Conservation (phyloP, 2,797 vertebrate genomes). For the Acanthis flammea region DNA sequence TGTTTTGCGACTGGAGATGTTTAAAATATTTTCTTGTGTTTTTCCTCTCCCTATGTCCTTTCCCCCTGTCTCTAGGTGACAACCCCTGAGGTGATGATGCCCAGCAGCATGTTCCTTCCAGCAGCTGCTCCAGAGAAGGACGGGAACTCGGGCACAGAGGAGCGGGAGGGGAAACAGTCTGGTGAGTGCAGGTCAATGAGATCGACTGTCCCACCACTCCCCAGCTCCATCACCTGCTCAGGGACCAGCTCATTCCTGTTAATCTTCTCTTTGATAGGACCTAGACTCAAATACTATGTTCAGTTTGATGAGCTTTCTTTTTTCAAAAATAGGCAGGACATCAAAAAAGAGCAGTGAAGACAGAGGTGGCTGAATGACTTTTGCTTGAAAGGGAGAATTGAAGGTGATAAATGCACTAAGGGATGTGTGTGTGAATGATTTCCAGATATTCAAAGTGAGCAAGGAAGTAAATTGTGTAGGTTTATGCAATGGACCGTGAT, state of each 20-base stretch:
- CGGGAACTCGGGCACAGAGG: conserved; percentile 80
- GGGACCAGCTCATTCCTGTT: background rate
- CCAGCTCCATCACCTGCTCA: background rate
- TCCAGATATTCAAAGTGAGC: background rate
- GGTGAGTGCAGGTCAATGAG: conserved; percentile 78
- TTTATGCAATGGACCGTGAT: conserved; percentile 13
- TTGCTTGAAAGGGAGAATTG: conserved; percentile 30
- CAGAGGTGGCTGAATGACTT: background rate
- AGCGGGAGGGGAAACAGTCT: conserved; percentile 82
- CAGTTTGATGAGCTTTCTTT: background rate
- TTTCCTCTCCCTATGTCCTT: background rate
- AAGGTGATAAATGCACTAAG: background rate
- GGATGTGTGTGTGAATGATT: background rate
- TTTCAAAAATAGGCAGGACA: background rate
- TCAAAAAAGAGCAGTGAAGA: background rate
- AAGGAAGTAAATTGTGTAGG: conserved; percentile 22
- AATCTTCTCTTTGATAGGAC: background rate
- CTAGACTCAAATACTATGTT: background rate
- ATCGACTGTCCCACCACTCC: background rate
- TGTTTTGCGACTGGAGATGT: conserved; percentile 56
- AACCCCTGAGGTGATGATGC: conserved; percentile 90
- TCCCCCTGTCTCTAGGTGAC: conserved; percentile 84
- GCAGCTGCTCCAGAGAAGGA: conserved; percentile 86
- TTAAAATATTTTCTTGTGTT: conserved; percentile 42
- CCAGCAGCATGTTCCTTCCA: conserved; percentile 96